Conservation (phyloP, 1,140 invertebrate genomes). For the Aricia agestis region DNA sequence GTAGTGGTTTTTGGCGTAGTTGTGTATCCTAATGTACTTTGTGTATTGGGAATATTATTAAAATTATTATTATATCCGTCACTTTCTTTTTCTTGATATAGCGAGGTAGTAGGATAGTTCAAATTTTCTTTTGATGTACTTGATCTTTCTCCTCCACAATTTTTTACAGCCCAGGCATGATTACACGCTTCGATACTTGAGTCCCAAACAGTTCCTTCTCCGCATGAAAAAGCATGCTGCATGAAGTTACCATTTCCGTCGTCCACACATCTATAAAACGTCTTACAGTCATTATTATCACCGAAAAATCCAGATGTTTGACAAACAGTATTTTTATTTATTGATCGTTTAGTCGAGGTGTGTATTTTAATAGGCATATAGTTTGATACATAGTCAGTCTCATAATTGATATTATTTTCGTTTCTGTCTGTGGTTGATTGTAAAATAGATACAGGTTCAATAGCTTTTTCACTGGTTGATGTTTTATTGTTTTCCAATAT, state of each 20-base stretch:
- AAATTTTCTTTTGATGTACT: constrained; percentile 23
- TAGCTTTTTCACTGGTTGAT: constrained; percentile 8
- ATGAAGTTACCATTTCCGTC: constrained; percentile 76
- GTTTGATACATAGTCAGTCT: background rate
- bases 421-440: background rate
- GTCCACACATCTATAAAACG: constrained; percentile 83
- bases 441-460: background rate
- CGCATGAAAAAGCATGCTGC: constrained; percentile 80
- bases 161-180: constrained; percentile 45
- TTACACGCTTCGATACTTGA: constrained; percentile 49
- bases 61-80: constrained; percentile 22
- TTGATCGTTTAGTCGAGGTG: constrained; percentile 16
- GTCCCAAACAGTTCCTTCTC: constrained; percentile 71
- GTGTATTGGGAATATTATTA: constrained; percentile 23
- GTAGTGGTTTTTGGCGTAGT: constrained; percentile 26
- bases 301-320: constrained; percentile 62
- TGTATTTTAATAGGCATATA: constrained; percentile 18
- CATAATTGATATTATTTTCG: background rate
- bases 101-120: constrained; percentile 15
- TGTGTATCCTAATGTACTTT: constrained; percentile 25
- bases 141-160: constrained; percentile 35
- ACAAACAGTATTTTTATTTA: constrained; percentile 42
- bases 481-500: constrained; percentile 43
- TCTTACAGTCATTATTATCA: constrained; percentile 78
- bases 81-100: constrained; percentile 9